Evolutionary conservation across 2,113 vertebrate genomes (phyloP), one percentile per base, ranked within the genome.

Genomic region (Acrocephalus arundinaceus): DNA sequence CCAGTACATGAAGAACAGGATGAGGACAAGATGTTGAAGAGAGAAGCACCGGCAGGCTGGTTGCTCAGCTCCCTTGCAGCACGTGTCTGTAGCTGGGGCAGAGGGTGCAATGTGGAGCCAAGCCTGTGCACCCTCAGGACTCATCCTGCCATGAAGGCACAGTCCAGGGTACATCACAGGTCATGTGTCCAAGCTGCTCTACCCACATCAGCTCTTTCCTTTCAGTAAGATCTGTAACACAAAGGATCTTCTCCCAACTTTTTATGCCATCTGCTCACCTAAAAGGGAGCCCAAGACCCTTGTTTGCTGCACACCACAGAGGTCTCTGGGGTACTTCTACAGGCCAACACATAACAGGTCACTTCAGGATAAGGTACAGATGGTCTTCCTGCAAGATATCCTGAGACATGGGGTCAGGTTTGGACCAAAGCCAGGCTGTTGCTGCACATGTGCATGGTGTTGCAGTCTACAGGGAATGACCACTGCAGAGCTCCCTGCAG

Each of bases 381-480:
- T 18, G 45, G 45, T 68, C 15, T 7, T 73, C 20, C 41, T 57
- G 24, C 27, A 25, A 84, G 45, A 10, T 13, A 61, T 21, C 58
- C 63, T 30, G n/a, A 52, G 30, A 13, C 7, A 4, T 24, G 39
- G 52, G n/a, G 49, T 18, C 19, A 30, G 35, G 9, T 35, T 67
- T 22, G 67, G 35, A 39, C 37, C 1, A 0, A 82, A 75, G 54
- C 18, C 51, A 23, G 35, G 22, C 46, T 65, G 8, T 6, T 15
- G 37, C 52, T 62, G 61, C 41, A 65, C 10, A 1, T 7, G 6
- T 7, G 13, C 18, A 18, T 0, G 3, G 16, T 5, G 1, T 28
- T 52, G 61, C n/a, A 51, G 48, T 11, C 48, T 14, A 8, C 54
- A 62, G 39, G 61, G 13, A 57, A 28, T 15, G 15, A 33, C 11